These are phyloP conservation scores for Prostheceraeus crozeri DNA, from an alignment of 2,888 invertebrate genomes.

Conservation along the genomic window DNA sequence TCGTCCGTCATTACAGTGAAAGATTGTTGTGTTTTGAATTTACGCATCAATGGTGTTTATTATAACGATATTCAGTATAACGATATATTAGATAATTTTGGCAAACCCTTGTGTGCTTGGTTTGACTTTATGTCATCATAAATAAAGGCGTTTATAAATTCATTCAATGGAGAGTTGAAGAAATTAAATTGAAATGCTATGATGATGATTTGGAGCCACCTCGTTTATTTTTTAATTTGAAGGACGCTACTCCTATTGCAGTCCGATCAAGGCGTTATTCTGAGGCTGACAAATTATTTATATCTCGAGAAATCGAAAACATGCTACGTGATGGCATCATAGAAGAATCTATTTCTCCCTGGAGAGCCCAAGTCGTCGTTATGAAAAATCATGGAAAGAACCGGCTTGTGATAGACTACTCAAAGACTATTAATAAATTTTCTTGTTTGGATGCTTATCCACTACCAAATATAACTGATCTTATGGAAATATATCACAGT, in stretches of 20 bases:
- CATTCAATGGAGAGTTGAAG: constrained; percentile 18
- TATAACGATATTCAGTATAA: constrained; percentile 12
- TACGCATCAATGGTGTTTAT: constrained; percentile 10
- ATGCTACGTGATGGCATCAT: constrained; percentile 30
- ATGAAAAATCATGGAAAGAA: constrained; percentile 29
- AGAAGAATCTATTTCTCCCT: constrained; percentile 33
- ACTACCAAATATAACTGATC: constrained; percentile 34
- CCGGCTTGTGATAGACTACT: constrained; percentile 33
- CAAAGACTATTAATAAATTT: constrained; percentile 31
- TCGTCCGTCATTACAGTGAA: constrained; percentile 4
- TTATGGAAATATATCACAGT: constrained; percentile 27
- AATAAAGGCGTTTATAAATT: constrained; percentile 20
- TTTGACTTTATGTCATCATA: constrained; percentile 26
- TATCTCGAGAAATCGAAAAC: constrained; percentile 11
- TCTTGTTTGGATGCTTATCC: constrained; percentile 34
- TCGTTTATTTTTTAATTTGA: too few relatives aligned
- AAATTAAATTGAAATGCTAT: constrained; percentile 28
- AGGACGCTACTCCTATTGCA: constrained; percentile 29
- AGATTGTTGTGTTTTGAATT: constrained; percentile 24
- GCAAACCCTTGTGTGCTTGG: constrained; percentile 21
- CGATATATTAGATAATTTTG: constrained; percentile 9
- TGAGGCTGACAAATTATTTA: constrained; percentile 24
- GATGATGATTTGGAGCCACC: neutral
- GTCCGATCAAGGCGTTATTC: constrained; percentile 27
- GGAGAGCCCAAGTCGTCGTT: constrained; percentile 32